Evolutionary conservation across 2,888 invertebrate genomes (phyloP).

Genomic region (Erynnis tages): DNA sequence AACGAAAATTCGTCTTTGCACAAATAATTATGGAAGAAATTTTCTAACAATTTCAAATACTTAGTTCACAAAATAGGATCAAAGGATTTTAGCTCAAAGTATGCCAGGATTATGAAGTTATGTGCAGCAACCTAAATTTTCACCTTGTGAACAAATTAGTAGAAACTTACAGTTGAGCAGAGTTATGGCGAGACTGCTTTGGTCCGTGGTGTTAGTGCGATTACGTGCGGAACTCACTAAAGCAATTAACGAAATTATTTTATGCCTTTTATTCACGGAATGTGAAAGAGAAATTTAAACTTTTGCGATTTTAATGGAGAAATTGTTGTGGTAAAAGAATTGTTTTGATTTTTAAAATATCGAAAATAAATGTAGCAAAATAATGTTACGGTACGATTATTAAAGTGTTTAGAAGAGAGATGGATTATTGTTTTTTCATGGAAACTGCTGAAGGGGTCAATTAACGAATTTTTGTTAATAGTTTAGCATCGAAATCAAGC

Average conservation of each 20-base stretch:
- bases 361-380: too few relatives aligned
- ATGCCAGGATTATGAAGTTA: constrained; percentile 2
- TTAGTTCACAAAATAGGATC: not conserved
- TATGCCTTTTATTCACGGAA: constrained; percentile 29
- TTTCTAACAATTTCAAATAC: not conserved
- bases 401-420: too few relatives aligned
- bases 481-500: too few relatives aligned
- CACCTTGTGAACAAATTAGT: constrained; percentile 12
- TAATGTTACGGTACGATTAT: too few relatives aligned
- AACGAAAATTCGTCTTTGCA: too few relatives aligned
- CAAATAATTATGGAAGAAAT: too few relatives aligned
- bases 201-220: constrained; percentile 5
- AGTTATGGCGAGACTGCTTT: constrained; percentile 18
- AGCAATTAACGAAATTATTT: constrained; percentile 29
- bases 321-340: too few relatives aligned
- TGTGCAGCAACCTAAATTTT: constrained; percentile 4
- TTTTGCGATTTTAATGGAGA: too few relatives aligned
- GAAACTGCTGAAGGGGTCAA: too few relatives aligned
- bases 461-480: too few relatives aligned
- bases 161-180: constrained; percentile 13
- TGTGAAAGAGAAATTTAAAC: constrained; percentile 20
- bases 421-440: too few relatives aligned
- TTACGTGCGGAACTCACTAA: constrained; percentile 20
- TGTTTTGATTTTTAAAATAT: too few relatives aligned
- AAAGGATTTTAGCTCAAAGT: constrained; percentile 1